Percentiles rank a stretch among this genome's conserved stretches.
phyloP scores from a whole-genome alignment of 2,797 vertebrate genomes.

The Manis crassicaudata region DNA sequence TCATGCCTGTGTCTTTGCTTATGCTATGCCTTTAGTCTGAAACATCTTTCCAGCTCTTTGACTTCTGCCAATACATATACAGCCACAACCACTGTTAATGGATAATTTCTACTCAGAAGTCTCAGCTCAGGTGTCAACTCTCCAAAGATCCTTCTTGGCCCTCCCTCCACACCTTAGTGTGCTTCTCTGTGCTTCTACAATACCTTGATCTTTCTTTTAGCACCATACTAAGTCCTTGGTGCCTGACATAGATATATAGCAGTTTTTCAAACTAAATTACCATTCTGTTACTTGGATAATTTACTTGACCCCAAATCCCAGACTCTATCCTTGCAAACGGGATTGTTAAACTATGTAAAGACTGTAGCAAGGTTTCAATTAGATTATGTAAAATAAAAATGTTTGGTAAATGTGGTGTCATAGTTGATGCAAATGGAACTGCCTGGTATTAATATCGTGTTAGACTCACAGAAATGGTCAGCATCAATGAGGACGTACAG shows the following conservation, averaged over 20 bases:
- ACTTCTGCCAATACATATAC: background rate
- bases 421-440: background rate
- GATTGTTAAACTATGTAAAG: background rate
- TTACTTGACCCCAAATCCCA: too few species aligned
- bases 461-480: background rate
- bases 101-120: background rate
- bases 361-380: background rate
- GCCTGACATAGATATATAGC: accelerated
- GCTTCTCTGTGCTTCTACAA: background rate
- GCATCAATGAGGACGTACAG: background rate
- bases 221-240: accelerated
- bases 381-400: background rate
- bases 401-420: background rate
- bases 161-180: accelerated
- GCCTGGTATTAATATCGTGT: background rate
- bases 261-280: background rate
- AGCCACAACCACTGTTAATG: background rate
- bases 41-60: background rate
- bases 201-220: background rate
- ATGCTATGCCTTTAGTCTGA: background rate
- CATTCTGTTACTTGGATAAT: background rate
- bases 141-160: background rate
- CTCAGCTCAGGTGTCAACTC: background rate
- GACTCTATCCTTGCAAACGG: background rate
- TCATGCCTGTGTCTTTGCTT: background rate